A percentile compares a stretch with the other conserved stretches of the same genome.
phyloP scores from a whole-genome alignment of 2,797 vertebrate species.

The Danio jaintianensis region DNA sequence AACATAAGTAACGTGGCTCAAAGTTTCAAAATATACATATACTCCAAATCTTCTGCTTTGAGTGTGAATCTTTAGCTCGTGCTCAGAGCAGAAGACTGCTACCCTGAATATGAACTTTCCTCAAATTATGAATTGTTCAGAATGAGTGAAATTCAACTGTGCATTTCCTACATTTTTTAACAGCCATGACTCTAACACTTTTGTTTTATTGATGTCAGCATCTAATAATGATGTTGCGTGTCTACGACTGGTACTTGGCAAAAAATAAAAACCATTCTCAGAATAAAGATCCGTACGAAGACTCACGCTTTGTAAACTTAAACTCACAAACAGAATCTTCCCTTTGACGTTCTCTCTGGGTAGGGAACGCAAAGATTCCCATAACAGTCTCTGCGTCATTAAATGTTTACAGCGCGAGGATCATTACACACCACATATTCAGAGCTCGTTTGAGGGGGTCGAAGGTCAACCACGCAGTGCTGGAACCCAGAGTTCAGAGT shows the following conservation, averaged over 20 bases:
- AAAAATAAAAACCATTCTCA: not conserved
- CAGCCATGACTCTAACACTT: not conserved
- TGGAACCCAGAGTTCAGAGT: conserved; percentile 24
- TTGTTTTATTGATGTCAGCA: not conserved
- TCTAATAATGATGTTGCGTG: not conserved
- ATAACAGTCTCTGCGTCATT: conserved; percentile 36
- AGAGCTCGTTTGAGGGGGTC: conserved; percentile 36
- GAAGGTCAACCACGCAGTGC: conserved; percentile 27
- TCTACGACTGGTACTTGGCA: not conserved
- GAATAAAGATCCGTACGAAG: not conserved
- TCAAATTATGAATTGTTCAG: not conserved
- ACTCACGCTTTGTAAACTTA: not conserved
- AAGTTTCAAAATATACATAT: too few relatives aligned
- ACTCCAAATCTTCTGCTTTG: too few relatives aligned
- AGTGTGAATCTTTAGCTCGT: too few relatives aligned
- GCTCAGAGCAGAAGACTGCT: not conserved
- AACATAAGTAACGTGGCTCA: too few relatives aligned
- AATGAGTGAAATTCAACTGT: not conserved
- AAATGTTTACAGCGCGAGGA: conserved; percentile 48
- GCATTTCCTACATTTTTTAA: not conserved
- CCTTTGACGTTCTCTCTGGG: not conserved
- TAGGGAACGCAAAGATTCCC: not conserved
- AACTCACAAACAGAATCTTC: not conserved
- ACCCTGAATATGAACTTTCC: not conserved
- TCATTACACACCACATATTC: conserved; percentile 51